These are phyloP conservation scores for Piprites chloris DNA, from an alignment of 2,113 vertebrate species.

Conservation along the genomic window DNA sequence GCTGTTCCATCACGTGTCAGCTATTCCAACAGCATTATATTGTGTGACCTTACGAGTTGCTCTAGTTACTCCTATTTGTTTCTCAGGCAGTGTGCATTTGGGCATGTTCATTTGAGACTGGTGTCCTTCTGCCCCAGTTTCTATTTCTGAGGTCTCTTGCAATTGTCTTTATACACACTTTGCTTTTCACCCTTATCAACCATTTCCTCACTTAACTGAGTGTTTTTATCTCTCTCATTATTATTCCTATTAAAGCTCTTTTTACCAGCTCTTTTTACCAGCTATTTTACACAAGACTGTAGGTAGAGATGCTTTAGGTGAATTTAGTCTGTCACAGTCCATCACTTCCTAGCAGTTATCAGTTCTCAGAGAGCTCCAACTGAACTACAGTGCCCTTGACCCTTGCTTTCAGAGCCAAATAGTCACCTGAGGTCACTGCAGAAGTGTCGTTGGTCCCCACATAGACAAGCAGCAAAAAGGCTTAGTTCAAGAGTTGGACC, in stretches of 20 bases:
- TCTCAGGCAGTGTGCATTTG: background rate
- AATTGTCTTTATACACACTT: background rate
- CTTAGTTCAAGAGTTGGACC: background rate
- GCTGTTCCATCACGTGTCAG: background rate
- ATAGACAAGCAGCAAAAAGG: background rate
- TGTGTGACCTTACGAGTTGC: background rate
- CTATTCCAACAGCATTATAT: background rate
- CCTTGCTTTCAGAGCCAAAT: background rate
- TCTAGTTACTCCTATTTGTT: background rate
- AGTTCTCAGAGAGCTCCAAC: background rate
- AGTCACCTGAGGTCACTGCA: background rate
- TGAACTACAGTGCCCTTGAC: background rate
- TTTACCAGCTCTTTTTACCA: background rate
- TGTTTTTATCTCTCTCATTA: background rate
- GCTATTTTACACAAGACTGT: background rate
- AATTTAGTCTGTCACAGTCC: background rate
- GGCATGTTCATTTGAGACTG: background rate
- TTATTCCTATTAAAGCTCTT: background rate
- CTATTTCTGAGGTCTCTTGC: background rate
- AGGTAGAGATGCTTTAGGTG: background rate
- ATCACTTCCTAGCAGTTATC: background rate
- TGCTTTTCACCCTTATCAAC: background rate
- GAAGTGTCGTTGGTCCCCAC: background rate
- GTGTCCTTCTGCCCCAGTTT: background rate
- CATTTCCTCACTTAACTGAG: background rate